Evolutionary conservation across 2,888 invertebrate species (phyloP), one percentile per base, ranked within the genome.

Genomic region (Sialis lutaria): DNA sequence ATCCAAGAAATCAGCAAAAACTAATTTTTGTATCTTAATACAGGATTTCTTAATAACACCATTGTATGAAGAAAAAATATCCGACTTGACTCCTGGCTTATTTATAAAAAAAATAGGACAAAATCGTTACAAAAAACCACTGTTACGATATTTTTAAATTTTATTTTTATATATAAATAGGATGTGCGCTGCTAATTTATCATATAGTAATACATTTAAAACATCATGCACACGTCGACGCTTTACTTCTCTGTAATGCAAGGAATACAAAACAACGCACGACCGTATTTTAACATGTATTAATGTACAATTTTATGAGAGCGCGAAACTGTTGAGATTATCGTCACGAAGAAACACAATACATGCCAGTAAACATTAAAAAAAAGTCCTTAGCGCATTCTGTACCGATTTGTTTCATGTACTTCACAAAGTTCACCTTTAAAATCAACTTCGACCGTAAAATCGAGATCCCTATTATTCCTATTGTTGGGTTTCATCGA

Each of bases 381-480:
- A 10, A 37, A 30, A 40, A 46, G 46, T 44, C 53, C 59, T 79
- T 79, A 91, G 67, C 91, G 89, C 91, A 91, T 91, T 57, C 90
- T 74, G 62, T 91, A 91, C 59, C 81, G 79, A 61, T 90, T 91
- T 54, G 77, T 77, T 71, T 90, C 90, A 53, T 81, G 77, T 51
- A 91, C 80, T 63, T 84, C 79, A 50, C 89, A 83, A 50, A 88
- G 69, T 59, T 90, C 89, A 30, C 90, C 90, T 57, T 92, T 86
- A 69, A 97, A 97, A 59, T 89, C 82, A 43, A 97, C 74, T 59
- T 90, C 85, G 51, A 98, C 80, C 54, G 82, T 81, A 66, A 98
- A 97, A 69, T 99, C 98, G 53, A 98, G 75, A 67, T 98, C 98
- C 44, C 98, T 81, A 67, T 89, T 91, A 68, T 99, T 99, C 50